Evolutionary conservation across 2,797 vertebrate species (phyloP).

Genomic region (Cichlasoma orientale): DNA sequence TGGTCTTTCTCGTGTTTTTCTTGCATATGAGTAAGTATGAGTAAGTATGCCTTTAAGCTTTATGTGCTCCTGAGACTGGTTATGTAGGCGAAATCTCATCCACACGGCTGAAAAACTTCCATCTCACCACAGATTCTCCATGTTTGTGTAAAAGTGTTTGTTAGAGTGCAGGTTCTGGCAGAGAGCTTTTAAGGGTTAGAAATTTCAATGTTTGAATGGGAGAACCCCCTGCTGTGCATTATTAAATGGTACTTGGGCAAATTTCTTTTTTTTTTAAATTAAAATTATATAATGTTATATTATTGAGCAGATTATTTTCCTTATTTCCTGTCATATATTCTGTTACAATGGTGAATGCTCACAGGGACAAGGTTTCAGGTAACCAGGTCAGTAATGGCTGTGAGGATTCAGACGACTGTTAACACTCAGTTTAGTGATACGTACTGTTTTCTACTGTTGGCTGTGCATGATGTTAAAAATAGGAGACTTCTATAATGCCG

Average conservation of each 20-base stretch:
- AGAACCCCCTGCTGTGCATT: not conserved
- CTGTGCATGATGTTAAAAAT: not conserved
- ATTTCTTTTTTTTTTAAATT: not conserved
- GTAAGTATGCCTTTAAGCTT: not conserved
- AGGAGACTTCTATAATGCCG: not conserved
- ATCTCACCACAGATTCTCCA: not conserved
- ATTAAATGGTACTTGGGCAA: not conserved
- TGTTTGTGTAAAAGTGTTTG: not conserved
- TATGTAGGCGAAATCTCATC: not conserved
- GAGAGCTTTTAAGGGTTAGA: not conserved
- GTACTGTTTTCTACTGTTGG: not conserved
- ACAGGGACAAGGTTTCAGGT: not conserved
- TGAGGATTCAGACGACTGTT: not conserved
- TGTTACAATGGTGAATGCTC: not conserved
- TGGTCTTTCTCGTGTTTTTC: not conserved
- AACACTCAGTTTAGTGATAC: not conserved
- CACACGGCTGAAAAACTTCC: not conserved
- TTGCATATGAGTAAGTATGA: too few relatives aligned
- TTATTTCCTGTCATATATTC: not conserved
- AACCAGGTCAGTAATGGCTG: rapidly evolving
- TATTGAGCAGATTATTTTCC: rapidly evolving
- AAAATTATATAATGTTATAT: not conserved
- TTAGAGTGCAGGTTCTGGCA: not conserved
- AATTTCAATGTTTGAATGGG: not conserved
- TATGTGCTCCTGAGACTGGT: not conserved